These are phyloP conservation scores for Heteromyza rotundicornis DNA, from an alignment of 2,888 invertebrate genomes.

Conservation along the genomic window DNA sequence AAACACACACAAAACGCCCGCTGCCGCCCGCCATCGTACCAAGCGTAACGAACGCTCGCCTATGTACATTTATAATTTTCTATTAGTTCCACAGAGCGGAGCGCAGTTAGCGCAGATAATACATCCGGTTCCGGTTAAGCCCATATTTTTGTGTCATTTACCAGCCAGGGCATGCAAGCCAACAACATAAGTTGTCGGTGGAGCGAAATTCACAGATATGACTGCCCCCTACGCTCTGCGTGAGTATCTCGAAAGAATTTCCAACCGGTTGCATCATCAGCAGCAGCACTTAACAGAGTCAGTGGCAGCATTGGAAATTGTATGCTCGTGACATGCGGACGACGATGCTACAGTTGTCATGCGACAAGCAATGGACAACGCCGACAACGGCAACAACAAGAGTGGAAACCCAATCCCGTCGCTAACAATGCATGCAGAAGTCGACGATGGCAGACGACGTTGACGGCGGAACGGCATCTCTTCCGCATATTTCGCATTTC, in stretches of 20 bases:
- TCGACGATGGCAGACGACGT: too few species aligned
- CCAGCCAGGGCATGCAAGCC: too few species aligned
- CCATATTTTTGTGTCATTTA: constrained; percentile 60
- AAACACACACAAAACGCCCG: not conserved
- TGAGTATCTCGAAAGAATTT: too few species aligned
- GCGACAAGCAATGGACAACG: constrained; percentile 40
- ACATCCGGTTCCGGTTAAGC: constrained; percentile 64
- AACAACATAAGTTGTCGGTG: not conserved
- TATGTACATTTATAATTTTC: constrained; percentile 45
- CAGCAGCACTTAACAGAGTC: not conserved
- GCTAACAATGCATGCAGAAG: too few species aligned
- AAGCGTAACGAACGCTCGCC: constrained; percentile 5
- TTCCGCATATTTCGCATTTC: constrained; percentile 56
- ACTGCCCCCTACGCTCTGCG: not conserved
- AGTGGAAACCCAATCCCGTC: too few species aligned
- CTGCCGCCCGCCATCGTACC: not conserved
- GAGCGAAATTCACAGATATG: not conserved
- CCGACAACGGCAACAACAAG: constrained; percentile 30
- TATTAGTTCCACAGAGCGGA: constrained; percentile 50
- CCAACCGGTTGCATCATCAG: not conserved
- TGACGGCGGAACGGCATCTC: constrained; percentile 45
- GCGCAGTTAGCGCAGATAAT: constrained; percentile 64
- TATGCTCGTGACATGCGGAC: constrained; percentile 40
- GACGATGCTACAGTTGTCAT: constrained; percentile 12
- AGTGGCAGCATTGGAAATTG: not conserved